A percentile compares a stretch with the other conserved stretches of the same genome.
phyloP scores from a whole-genome alignment of 2,888 invertebrate species.

The Hydroisotoma schaefferi region DNA sequence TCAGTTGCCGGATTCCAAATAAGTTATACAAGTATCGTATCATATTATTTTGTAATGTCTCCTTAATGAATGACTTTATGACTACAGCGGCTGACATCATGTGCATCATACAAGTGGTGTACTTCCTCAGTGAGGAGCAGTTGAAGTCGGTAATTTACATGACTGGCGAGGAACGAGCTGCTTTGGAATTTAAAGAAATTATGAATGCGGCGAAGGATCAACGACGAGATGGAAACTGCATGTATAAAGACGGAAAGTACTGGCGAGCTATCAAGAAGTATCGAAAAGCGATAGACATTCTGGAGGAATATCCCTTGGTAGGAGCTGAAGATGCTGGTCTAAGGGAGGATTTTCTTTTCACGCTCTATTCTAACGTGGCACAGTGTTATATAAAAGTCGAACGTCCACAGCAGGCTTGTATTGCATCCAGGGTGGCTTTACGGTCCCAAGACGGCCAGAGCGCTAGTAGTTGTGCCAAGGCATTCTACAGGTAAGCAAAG shows the following conservation, averaged over 20 bases:
- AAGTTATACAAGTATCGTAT: too few relatives aligned
- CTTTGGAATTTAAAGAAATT: conserved; percentile 59
- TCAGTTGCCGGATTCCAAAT: too few relatives aligned
- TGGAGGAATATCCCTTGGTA: conserved; percentile 64
- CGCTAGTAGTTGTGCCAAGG: conserved; percentile 50
- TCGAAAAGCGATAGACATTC: conserved; percentile 60
- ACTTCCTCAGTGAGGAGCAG: conserved; percentile 56
- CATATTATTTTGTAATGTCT: too few relatives aligned
- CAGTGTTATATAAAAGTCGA: conserved; percentile 65
- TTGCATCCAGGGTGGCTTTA: conserved; percentile 54
- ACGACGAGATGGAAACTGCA: conserved; percentile 63
- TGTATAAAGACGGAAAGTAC: conserved; percentile 55
- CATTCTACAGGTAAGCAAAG: too few relatives aligned
- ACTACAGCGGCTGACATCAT: conserved; percentile 60
- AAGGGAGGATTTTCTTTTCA: conserved; percentile 63
- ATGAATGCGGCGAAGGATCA: conserved; percentile 61
- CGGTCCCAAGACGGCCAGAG: conserved; percentile 47
- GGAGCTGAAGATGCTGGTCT: conserved; percentile 64
- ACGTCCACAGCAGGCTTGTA: conserved; percentile 63
- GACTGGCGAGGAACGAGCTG: conserved; percentile 59
- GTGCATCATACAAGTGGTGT: conserved; percentile 69
- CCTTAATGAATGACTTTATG: neutral
- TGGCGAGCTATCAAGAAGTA: conserved; percentile 53
- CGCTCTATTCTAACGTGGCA: conserved; percentile 68
- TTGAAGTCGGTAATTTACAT: conserved; percentile 56